These are phyloP conservation scores for Amblyornis subalaris DNA, from an alignment of 2,113 vertebrate species.

Conservation along the genomic window DNA sequence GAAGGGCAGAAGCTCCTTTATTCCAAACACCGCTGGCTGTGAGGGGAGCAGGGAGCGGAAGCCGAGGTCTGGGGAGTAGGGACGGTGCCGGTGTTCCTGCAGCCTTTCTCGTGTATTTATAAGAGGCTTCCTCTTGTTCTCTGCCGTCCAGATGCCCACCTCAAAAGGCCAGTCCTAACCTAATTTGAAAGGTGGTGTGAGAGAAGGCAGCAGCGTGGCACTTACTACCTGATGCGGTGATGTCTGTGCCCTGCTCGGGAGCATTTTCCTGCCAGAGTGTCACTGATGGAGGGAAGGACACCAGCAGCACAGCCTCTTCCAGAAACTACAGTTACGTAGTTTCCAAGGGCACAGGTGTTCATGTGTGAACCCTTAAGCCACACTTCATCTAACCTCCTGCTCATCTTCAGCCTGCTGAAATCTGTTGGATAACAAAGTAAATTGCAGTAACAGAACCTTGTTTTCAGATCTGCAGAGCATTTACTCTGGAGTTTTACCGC, in stretches of 20 bases:
- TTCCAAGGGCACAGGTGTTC: neutral
- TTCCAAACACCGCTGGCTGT: fast-evolving
- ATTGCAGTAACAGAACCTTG: neutral
- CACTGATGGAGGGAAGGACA: neutral
- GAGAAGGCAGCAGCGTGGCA: neutral
- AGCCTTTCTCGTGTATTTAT: neutral
- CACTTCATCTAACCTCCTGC: neutral
- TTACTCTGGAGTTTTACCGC: neutral
- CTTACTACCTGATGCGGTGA: neutral
- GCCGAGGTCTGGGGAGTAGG: neutral
- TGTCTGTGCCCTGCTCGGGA: neutral
- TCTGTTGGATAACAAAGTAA: neutral
- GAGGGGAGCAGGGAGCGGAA: neutral
- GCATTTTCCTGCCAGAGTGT: neutral
- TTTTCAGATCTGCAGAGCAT: neutral
- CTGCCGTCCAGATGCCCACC: neutral
- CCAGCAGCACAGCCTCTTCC: neutral
- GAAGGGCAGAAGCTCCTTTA: too few species aligned
- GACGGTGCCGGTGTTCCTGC: neutral
- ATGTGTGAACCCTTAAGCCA: neutral
- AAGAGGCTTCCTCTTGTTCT: neutral
- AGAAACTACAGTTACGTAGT: neutral
- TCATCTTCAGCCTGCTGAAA: neutral
- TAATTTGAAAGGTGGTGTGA: neutral
- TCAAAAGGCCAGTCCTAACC: neutral